Conservation (phyloP, 1,140 invertebrate species). For the Berghia stephanieae region DNA sequence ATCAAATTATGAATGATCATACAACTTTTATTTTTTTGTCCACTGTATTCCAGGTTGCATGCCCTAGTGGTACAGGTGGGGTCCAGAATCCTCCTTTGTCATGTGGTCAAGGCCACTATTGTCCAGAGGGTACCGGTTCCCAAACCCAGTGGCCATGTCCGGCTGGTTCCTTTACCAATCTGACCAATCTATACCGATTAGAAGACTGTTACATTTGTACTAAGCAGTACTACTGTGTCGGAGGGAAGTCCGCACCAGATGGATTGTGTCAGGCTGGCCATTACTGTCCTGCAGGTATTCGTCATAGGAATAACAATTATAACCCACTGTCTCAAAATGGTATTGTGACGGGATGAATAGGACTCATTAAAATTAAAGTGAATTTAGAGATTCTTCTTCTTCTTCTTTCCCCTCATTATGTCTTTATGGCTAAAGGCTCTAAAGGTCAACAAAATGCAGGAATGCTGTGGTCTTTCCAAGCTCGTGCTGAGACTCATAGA, state of each 20-base stretch:
- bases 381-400: too few species aligned
- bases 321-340: too few species aligned
- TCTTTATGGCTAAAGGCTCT: too few species aligned
- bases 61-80: slow-evolving; percentile 56
- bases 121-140: slow-evolving; percentile 51
- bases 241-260: slow-evolving; percentile 52
- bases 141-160: slow-evolving; percentile 52
- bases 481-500: too few species aligned
- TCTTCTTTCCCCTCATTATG: not conserved
- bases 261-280: slow-evolving; percentile 53
- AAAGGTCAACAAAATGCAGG: too few species aligned
- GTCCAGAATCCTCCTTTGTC: slow-evolving; percentile 57
- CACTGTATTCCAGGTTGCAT: slow-evolving; percentile 50
- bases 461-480: too few species aligned
- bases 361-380: too few species aligned
- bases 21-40: too few species aligned
- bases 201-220: slow-evolving; percentile 59
- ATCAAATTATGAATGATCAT: too few species aligned
- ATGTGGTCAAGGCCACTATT: slow-evolving; percentile 59
- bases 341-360: too few species aligned
- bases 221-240: slow-evolving; percentile 57
- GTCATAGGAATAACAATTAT: too few species aligned
- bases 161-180: slow-evolving; percentile 58
- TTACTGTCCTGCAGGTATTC: slow-evolving; percentile 59
- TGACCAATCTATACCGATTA: slow-evolving; percentile 54